These are phyloP conservation scores for Pogonocherus hispidulus DNA, from an alignment of 2,888 invertebrate genomes.

Conservation along the genomic window DNA sequence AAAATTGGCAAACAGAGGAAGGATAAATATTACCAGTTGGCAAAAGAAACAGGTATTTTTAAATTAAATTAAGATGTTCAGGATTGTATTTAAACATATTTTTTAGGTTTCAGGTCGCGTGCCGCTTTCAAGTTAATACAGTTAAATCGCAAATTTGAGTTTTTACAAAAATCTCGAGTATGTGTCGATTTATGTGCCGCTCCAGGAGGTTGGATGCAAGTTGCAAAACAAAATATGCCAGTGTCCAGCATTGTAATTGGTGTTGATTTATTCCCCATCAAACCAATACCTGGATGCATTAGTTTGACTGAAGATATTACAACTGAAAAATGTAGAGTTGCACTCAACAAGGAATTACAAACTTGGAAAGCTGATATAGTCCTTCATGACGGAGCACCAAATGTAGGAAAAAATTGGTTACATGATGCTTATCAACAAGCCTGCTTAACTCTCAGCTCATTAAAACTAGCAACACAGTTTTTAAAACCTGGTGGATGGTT, in stretches of 20 bases:
- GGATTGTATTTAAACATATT: constrained; percentile 12
- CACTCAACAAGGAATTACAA: constrained; percentile 87
- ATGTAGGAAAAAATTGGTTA: constrained; percentile 96
- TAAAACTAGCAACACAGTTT: constrained; percentile 93
- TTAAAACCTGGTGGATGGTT: constrained; percentile 95
- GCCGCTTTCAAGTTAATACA: constrained; percentile 99
- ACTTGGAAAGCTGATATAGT: constrained; percentile 98
- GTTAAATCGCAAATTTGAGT: constrained; percentile 96
- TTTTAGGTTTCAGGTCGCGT: constrained; percentile 92
- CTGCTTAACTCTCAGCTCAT: constrained; percentile 90
- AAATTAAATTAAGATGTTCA: constrained; percentile 14
- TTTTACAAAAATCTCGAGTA: constrained; percentile 95
- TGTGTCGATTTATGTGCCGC: constrained; percentile 99
- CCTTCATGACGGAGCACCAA: constrained; percentile 98
- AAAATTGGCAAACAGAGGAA: constrained; percentile 98
- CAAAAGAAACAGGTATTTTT: constrained; percentile 93
- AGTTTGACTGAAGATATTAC: constrained; percentile 96
- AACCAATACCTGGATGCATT: constrained; percentile 90
- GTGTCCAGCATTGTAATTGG: constrained; percentile 95
- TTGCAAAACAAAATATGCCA: constrained; percentile 98
- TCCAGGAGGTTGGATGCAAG: constrained; percentile 99
- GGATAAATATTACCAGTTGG: constrained; percentile 98
- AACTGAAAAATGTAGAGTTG: constrained; percentile 90
- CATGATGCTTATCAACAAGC: constrained; percentile 97
- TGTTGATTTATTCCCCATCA: constrained; percentile 96